These are phyloP conservation scores for Diplosoma virens DNA, from an alignment of 23 tunicate genomes.

Conservation along the genomic window DNA sequence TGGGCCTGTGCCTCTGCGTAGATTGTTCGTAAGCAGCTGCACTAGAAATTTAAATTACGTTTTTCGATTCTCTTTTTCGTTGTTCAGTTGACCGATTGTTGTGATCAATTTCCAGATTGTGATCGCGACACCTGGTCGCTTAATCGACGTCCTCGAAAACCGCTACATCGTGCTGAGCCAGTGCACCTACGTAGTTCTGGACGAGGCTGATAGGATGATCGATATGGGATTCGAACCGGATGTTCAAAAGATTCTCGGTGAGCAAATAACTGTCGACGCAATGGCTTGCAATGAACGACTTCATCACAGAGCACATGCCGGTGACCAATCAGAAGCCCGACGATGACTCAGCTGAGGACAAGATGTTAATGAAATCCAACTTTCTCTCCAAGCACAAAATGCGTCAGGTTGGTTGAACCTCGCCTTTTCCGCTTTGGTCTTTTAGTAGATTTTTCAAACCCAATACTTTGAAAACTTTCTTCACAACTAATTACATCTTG, in stretches of 20 bases:
- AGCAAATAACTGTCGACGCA: not conserved
- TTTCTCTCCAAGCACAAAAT: slow-evolving; percentile 89
- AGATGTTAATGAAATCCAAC: slow-evolving; percentile 75
- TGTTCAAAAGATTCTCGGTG: slow-evolving; percentile 86
- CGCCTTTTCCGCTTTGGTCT: no score
- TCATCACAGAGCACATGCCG: slow-evolving; percentile 97
- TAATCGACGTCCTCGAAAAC: slow-evolving; percentile 94
- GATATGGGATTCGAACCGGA: slow-evolving; percentile 99
- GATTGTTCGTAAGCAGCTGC: no score
- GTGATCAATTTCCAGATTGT: slow-evolving; percentile 82
- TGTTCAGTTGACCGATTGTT: no score
- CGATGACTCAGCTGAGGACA: slow-evolving; percentile 71
- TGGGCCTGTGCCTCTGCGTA: no score
- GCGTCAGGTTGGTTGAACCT: slow-evolving; percentile 54
- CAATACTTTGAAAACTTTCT: no score
- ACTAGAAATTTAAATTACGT: no score
- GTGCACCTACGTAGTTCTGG: slow-evolving; percentile 96
- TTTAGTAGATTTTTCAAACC: no score
- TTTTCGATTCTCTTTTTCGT: no score
- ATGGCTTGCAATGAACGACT: no score
- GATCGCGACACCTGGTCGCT: slow-evolving; percentile 97
- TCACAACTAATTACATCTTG: no score
- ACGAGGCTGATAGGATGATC: slow-evolving; percentile 99
- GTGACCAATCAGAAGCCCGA: slow-evolving; percentile 97
- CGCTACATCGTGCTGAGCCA: slow-evolving; percentile 92